These are phyloP conservation scores for Mythimna vitellina DNA, from an alignment of 2,888 invertebrate genomes.

Conservation along the genomic window DNA sequence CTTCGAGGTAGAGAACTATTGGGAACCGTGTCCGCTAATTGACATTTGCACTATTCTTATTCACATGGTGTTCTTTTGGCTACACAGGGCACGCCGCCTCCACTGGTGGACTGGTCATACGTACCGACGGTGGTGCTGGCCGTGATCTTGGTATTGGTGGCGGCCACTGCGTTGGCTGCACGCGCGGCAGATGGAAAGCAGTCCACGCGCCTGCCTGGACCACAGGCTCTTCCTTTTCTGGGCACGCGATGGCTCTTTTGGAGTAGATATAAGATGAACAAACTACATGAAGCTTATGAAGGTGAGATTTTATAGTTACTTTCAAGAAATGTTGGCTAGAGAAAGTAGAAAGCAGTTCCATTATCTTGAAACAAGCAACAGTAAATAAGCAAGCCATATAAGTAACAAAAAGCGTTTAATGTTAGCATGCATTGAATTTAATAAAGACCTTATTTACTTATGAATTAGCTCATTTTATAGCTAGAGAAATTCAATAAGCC, in stretches of 20 bases:
- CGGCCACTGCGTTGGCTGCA: slow-evolving; percentile 76
- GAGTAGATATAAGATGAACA: slow-evolving; percentile 92
- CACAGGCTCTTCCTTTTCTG: slow-evolving; percentile 92
- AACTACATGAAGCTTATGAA: slow-evolving; percentile 95
- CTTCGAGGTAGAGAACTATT: not conserved
- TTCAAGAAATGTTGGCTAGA: not conserved
- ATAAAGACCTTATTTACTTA: not conserved
- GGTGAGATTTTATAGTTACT: slow-evolving; percentile 85
- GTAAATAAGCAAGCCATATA: not conserved
- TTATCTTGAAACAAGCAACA: slow-evolving; percentile 2
- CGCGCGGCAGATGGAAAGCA: slow-evolving; percentile 75
- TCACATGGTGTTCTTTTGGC: slow-evolving; percentile 11
- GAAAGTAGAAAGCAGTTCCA: not conserved
- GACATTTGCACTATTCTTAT: not conserved
- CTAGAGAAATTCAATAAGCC: not conserved
- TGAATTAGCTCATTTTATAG: not conserved
- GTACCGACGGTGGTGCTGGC: slow-evolving; percentile 83
- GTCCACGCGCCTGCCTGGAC: slow-evolving; percentile 92
- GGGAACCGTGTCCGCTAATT: not conserved
- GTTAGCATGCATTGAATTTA: not conserved
- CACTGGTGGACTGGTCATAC: slow-evolving; percentile 84
- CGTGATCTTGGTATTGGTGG: slow-evolving; percentile 76
- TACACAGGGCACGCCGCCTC: slow-evolving; percentile 79
- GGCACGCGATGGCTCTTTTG: slow-evolving; percentile 96
- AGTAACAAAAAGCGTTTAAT: slow-evolving; percentile 12